Conservation (phyloP, 2,113 vertebrate species). For the Heterotis niloticus region DNA sequence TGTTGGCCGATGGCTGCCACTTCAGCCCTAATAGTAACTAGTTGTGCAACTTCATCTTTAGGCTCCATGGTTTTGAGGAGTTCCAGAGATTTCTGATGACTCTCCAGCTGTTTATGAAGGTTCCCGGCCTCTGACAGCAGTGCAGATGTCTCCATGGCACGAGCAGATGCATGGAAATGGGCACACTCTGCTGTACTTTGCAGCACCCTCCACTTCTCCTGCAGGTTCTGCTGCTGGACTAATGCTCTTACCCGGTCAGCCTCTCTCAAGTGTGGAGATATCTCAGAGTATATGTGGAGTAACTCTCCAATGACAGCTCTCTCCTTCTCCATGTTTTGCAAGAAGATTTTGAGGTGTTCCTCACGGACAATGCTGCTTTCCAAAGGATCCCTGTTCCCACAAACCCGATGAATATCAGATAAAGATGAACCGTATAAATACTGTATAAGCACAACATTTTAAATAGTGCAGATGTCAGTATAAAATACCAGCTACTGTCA, state of each 20-base stretch:
- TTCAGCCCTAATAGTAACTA: constrained; percentile 54
- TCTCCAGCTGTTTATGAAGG: constrained; percentile 57
- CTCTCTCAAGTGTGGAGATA: constrained; percentile 61
- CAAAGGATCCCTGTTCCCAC: constrained; percentile 55
- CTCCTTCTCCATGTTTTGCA: constrained; percentile 62
- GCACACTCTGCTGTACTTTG: constrained; percentile 66
- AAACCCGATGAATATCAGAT: constrained; percentile 4
- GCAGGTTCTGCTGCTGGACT: constrained; percentile 70
- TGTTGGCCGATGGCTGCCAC: constrained; percentile 57
- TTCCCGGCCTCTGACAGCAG: constrained; percentile 58
- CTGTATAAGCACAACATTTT: neutral
- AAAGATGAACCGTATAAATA: neutral
- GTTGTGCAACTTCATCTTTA: constrained; percentile 39
- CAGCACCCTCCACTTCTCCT: constrained; percentile 70
- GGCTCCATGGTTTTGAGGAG: constrained; percentile 37
- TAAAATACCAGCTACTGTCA: neutral
- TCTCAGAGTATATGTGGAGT: constrained; percentile 57
- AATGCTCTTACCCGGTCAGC: constrained; percentile 70
- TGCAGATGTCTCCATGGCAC: constrained; percentile 54
- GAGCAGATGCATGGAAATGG: constrained; percentile 56
- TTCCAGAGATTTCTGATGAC: constrained; percentile 43
- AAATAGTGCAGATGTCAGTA: neutral
- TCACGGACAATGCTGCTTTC: constrained; percentile 63
- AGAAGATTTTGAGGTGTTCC: constrained; percentile 64
- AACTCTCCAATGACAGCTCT: constrained; percentile 60